Evolutionary conservation across 1,140 invertebrate genomes (phyloP).

Genomic region (Megalonaias nervosa): DNA sequence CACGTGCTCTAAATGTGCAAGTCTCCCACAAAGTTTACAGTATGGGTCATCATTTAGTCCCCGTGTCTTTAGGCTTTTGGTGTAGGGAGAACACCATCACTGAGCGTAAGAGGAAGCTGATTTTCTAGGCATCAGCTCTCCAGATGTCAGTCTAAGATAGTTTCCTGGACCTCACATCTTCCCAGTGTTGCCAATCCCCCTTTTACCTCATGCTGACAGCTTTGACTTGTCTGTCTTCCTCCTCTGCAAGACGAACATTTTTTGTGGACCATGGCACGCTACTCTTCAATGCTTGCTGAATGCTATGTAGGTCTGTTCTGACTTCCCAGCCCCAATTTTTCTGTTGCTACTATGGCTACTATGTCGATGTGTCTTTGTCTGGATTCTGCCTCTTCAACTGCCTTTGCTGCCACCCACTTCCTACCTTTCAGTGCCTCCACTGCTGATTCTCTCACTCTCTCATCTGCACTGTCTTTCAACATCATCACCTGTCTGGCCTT

Average conservation of each 20-base stretch:
- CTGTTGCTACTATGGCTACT: neutral
- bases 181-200: constrained; percentile 18
- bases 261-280: constrained; percentile 8
- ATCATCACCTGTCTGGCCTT: too few relatives aligned
- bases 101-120: constrained; percentile 14
- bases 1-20: constrained; percentile 15
- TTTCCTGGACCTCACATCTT: constrained; percentile 6
- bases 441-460: too few relatives aligned
- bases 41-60: constrained; percentile 1
- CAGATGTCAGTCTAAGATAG: constrained; percentile 9
- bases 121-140: constrained; percentile 3
- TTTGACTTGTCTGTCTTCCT: neutral
- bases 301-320: neutral
- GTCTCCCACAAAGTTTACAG: constrained; percentile 18
- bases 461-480: too few relatives aligned
- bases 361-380: constrained; percentile 21
- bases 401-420: too few relatives aligned
- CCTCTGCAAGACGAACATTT: neutral
- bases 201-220: constrained; percentile 10
- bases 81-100: constrained; percentile 7
- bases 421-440: too few relatives aligned
- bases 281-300: neutral
- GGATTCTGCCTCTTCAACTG: neutral
- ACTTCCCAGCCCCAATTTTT: constrained; percentile 13
- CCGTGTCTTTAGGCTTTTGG: constrained; percentile 12